These are phyloP conservation scores for Columbina picui DNA, from an alignment of 2,113 vertebrate species.

Conservation along the genomic window DNA sequence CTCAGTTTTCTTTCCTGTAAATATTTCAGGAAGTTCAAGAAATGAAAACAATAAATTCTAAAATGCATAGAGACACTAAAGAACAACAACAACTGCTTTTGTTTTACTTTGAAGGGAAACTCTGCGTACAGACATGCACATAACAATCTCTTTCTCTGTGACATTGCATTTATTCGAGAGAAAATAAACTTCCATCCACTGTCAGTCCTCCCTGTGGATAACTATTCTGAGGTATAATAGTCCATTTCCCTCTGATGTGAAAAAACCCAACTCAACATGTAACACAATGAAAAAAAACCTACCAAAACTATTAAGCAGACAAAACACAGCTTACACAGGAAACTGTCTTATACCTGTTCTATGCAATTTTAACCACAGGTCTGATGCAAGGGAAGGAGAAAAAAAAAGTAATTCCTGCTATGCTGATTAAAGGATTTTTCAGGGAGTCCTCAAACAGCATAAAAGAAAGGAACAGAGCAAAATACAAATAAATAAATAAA, in stretches of 20 bases:
- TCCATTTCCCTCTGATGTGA: background rate
- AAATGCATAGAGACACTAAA: background rate
- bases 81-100: fast-evolving
- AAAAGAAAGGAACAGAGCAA: background rate
- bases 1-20: background rate
- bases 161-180: background rate
- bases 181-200: background rate
- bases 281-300: background rate
- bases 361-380: background rate
- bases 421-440: background rate
- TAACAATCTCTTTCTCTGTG: background rate
- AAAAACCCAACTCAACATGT: background rate
- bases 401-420: background rate
- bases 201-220: background rate
- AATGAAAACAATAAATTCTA: background rate
- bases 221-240: background rate
- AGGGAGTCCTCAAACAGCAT: background rate
- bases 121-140: background rate
- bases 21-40: background rate
- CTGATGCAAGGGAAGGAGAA: background rate
- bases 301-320: background rate
- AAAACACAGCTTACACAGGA: background rate
- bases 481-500: background rate
- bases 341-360: background rate
- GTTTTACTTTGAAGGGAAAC: background rate